phyloP scores from a whole-genome alignment of 1,140 invertebrate species.

The Dendroctonus ponderosae region DNA sequence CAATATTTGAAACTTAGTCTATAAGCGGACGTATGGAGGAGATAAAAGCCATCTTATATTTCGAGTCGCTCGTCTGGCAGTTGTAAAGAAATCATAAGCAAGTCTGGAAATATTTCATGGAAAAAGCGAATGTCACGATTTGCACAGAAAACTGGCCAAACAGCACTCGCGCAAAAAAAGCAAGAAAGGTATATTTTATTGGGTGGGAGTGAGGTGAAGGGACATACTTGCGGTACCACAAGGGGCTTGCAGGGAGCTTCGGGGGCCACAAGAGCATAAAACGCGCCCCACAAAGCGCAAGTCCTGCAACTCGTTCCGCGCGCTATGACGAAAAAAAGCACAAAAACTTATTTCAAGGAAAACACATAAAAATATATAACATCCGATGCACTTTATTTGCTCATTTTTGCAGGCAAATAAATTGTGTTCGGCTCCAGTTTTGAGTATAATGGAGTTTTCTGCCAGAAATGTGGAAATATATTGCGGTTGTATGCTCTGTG shows the following conservation, averaged over 20 bases:
- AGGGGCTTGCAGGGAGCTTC: slow-evolving; percentile 7
- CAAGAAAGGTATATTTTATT: slow-evolving; percentile 34
- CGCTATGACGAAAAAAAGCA: slow-evolving; percentile 40
- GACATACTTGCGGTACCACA: neutral
- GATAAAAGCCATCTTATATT: too few relatives aligned
- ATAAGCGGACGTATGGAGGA: too few relatives aligned
- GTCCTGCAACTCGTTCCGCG: slow-evolving; percentile 27
- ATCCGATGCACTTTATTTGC: slow-evolving; percentile 49
- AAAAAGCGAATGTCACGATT: slow-evolving; percentile 12
- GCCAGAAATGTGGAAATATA: slow-evolving; percentile 36
- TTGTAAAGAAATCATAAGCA: neutral
- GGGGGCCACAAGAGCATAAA: slow-evolving; percentile 34
- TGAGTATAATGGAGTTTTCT: slow-evolving; percentile 41
- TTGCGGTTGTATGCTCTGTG: slow-evolving; percentile 23
- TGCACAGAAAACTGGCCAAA: slow-evolving; percentile 10
- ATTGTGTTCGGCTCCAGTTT: slow-evolving; percentile 44
- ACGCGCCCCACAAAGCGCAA: slow-evolving; percentile 37
- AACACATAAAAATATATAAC: slow-evolving; percentile 51
- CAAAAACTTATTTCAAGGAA: slow-evolving; percentile 48
- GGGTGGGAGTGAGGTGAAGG: slow-evolving; percentile 16
- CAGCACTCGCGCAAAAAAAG: slow-evolving; percentile 21
- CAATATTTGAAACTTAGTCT: too few relatives aligned
- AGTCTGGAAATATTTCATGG: neutral
- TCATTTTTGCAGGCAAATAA: slow-evolving; percentile 45
- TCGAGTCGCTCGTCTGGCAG: neutral